phyloP scores from a whole-genome alignment of 2,888 invertebrate species.

The Rambutsinella grinnellia region DNA sequence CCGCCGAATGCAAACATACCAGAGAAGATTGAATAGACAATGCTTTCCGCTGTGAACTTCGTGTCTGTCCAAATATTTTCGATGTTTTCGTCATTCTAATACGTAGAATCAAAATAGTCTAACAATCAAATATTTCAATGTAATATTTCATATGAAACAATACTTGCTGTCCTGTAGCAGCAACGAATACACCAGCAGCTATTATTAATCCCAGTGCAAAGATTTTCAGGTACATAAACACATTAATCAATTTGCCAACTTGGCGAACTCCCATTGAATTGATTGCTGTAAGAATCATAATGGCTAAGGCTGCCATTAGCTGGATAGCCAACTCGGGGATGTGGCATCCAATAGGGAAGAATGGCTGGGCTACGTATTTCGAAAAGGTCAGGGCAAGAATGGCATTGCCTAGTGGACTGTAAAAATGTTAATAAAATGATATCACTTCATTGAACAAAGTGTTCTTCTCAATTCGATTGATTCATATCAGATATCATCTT shows the following conservation, averaged over 20 bases:
- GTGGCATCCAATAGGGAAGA: constrained; percentile 79
- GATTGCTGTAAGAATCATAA: constrained; percentile 86
- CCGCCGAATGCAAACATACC: constrained; percentile 80
- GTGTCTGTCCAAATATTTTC: constrained; percentile 82
- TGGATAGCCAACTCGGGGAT: constrained; percentile 80
- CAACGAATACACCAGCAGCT: constrained; percentile 83
- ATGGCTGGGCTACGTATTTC: constrained; percentile 89
- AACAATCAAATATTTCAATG: too few species aligned
- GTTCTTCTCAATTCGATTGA: background rate
- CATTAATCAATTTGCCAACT: constrained; percentile 89
- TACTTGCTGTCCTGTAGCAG: too few species aligned
- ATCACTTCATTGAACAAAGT: background rate
- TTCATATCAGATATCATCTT: background rate
- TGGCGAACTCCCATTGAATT: constrained; percentile 90
- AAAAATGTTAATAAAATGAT: background rate
- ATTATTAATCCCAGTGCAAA: constrained; percentile 87
- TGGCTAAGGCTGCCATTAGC: constrained; percentile 83
- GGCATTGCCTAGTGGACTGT: constrained; percentile 90
- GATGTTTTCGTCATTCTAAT: constrained; percentile 79
- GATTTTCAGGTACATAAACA: constrained; percentile 94
- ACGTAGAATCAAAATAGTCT: too few species aligned
- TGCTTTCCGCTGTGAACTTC: constrained; percentile 82
- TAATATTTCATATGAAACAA: too few species aligned
- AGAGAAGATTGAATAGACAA: constrained; percentile 75
- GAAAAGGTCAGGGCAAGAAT: constrained; percentile 96